phyloP scores from a whole-genome alignment of 2,888 invertebrate genomes.

The Xestia xanthographa region DNA sequence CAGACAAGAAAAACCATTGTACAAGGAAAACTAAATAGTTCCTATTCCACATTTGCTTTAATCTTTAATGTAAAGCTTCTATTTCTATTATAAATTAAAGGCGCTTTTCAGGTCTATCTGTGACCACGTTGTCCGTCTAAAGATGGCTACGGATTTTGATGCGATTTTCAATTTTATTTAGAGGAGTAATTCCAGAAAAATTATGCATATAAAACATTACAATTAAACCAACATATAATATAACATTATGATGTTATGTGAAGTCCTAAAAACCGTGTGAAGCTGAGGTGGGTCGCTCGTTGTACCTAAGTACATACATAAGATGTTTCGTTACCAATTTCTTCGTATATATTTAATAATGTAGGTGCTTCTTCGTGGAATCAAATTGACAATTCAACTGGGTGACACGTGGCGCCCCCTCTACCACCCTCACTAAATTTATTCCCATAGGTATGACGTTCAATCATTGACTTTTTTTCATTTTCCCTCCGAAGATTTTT shows the following conservation, averaged over 20 bases:
- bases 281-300: background rate
- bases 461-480: slow-evolving; percentile 86
- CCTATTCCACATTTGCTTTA: slow-evolving; percentile 55
- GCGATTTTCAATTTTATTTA: background rate
- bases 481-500: slow-evolving; percentile 68
- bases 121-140: background rate
- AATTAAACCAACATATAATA: background rate
- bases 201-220: background rate
- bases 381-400: slow-evolving; percentile 84
- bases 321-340: slow-evolving; percentile 54
- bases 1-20: slow-evolving; percentile 66
- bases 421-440: slow-evolving; percentile 79
- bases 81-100: background rate
- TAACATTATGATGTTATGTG: background rate
- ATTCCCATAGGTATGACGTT: slow-evolving; percentile 89
- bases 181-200: background rate
- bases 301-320: background rate
- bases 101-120: background rate
- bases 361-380: slow-evolving; percentile 72
- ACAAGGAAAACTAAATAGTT: slow-evolving; percentile 58
- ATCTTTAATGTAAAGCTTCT: slow-evolving; percentile 50
- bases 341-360: slow-evolving; percentile 66
- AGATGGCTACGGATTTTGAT: background rate
- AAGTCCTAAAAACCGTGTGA: background rate
- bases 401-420: slow-evolving; percentile 80